Evolutionary conservation across 2,888 invertebrate species (phyloP), one percentile per base, ranked within the genome.

Genomic region (Hypena proboscidalis): DNA sequence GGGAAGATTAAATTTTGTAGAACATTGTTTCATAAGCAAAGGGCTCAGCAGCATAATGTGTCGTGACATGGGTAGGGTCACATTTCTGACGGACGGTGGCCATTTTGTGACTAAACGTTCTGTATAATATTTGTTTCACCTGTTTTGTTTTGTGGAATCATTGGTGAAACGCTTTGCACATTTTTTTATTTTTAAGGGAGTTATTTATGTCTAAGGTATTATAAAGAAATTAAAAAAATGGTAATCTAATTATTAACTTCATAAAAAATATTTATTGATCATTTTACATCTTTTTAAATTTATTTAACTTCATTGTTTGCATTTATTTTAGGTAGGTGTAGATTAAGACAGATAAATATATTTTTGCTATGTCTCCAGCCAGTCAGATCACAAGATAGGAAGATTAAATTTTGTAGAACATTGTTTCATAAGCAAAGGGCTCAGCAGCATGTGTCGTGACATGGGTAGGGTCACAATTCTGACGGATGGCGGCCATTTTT

Each of bases 381-480:
- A 8, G 7, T 19, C 9, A 15, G 10, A 37, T 20, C 14, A 35
- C 21, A 35, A 53, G 50, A 52, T 58, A 55, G 58, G 58, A 67
- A 82, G 78, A 84, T 84, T 82, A 85, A 83, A 85, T 82, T 83
- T 77, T 82, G 73, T 76, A 67, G 73, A 78, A 80, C 77, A 77
- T 76, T 77, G 79, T 83, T 86, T 85, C 80, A 85, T 86, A 86
- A 80, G 52, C 48, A 62, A 67, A 60, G 55, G 68, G 60, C 58
- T 70, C 69, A 51, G 64, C 41, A 69, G 57, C 85, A 85, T 86
- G 86, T 56, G 76, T 69, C 34, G 48, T 88, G 88, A 88, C 84
- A 73, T 83, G 88, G 84, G 83, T 83, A 58, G 58, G 70, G 74
- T 67, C 74, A 69, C 30, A 38, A 26, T 37, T 59, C 70, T 81